Conservation (phyloP, 2,797 vertebrate species). For the Spea hammondii region DNA sequence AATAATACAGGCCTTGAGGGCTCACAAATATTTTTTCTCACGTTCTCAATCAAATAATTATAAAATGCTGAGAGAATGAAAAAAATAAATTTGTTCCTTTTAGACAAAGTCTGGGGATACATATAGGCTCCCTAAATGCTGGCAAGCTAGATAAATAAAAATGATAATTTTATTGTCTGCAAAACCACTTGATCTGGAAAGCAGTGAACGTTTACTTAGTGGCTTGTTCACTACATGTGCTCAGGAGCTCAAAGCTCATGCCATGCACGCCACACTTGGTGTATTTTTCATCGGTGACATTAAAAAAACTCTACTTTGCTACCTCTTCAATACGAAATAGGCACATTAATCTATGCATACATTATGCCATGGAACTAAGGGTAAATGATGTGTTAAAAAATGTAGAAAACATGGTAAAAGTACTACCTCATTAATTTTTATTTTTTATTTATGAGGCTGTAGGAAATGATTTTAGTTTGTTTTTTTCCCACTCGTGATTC, state of each 20-base stretch:
- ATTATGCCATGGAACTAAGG: no score
- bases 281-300: neutral
- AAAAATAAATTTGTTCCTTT: neutral
- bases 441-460: no score
- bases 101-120: neutral
- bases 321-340: no score
- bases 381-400: no score
- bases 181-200: neutral
- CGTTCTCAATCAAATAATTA: conserved; percentile 11
- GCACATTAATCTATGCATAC: no score
- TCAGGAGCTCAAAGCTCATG: neutral
- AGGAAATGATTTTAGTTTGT: no score
- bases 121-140: neutral
- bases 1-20: conserved; percentile 27
- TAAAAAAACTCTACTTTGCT: neutral
- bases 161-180: neutral
- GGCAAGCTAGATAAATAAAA: neutral
- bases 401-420: no score
- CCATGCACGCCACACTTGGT: neutral
- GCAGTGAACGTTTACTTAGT: no score
- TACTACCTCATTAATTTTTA: no score
- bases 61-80: neutral
- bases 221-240: neutral
- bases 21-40: conserved; percentile 1
- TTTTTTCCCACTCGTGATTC: no score